Base-by-base conservation (phyloP, 2,888 invertebrate genomes). In the Selenia dentaria region DNA sequence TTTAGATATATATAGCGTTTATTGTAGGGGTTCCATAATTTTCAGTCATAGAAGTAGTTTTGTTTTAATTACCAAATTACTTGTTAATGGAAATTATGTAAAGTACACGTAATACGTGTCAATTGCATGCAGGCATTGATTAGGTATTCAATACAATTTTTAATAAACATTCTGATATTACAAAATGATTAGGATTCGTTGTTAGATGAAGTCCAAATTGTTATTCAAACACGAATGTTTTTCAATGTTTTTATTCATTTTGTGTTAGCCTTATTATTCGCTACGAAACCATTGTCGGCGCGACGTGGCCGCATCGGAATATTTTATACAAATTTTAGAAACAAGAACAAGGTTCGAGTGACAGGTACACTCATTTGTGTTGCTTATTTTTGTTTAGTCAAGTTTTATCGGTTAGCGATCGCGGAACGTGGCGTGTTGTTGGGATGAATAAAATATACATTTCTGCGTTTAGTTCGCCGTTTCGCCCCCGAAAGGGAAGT, bases 261-360 rank as follows among this genome's bases (percentile, higher is more conserved):
- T 70, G 68, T 64, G 62, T 73, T 74, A 67, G 67, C 67, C 65
- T 74, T 77, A 67, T 80, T 79, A 72, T 79, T 73, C 66, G 67
- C 70, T 67, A 74, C 72, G 63, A 74, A 74, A 70, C 73, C 72
- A 79, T 73, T 78, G 82, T 76, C 78, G 75, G 80, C 70, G 69
- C 80, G 81, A 72, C 75, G 77, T 77, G 77, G 74, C 72, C 71
- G 69, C 69, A 70, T 74, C 78, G 67, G 89, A 87, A 90, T 90
- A 89, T 87, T 86, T 90, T 89, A 89, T 88, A 88, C 88, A 88
- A 89, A 89, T 89, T 87, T 87, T 83, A 84, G 85, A 85, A 84
- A 88, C 79, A 89, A 88, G 81, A 90, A 86, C 85, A 86, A 81
- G 79, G 74, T 62, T 65, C 70, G 79, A 81, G 84, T 88, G 89